These are phyloP conservation scores for Rhinella marina DNA, from an alignment of 2,797 vertebrate species.

Conservation along the genomic window DNA sequence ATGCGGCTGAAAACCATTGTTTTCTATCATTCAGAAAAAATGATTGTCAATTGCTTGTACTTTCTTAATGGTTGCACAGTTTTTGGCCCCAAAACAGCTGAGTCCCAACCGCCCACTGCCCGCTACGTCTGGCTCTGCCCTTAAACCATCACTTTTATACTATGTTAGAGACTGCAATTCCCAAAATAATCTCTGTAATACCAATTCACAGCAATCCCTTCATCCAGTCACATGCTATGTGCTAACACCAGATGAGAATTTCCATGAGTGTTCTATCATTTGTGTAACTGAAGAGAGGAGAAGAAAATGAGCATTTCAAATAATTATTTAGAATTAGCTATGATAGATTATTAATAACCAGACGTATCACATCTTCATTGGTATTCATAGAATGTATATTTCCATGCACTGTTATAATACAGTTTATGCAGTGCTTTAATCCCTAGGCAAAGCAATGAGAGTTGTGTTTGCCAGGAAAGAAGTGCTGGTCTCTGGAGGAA, in stretches of 20 bases:
- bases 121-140: no score
- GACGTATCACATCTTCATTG: neutral
- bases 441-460: neutral
- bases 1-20: no score
- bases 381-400: neutral
- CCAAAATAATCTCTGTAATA: neutral
- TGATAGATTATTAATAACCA: neutral
- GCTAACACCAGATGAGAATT: neutral
- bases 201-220: neutral
- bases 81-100: no score
- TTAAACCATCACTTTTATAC: no score
- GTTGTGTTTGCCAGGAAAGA: constrained; percentile 31
- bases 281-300: neutral
- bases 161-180: no score
- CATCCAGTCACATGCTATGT: neutral
- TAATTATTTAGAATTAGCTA: neutral
- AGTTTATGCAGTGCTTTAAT: neutral
- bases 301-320: neutral
- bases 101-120: no score
- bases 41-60: no score
- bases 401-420: neutral
- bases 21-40: no score
- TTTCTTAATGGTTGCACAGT: no score
- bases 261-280: neutral
- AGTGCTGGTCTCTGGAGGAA: constrained; percentile 24